Percentiles rank a stretch among this genome's conserved stretches.
phyloP scores from a whole-genome alignment of 2,888 invertebrate genomes.

The Mystacides longicornis region DNA sequence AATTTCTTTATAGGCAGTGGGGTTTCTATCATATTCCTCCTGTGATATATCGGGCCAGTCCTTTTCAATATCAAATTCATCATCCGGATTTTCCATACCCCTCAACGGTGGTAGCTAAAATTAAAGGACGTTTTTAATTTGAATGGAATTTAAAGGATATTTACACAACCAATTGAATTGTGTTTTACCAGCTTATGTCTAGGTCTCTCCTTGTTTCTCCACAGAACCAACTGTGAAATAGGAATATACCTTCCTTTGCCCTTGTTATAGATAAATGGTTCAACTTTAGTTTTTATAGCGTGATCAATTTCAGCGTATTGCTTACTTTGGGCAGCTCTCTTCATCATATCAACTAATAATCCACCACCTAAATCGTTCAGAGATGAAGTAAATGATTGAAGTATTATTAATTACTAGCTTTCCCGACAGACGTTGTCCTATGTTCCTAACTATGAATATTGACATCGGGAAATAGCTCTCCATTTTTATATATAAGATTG shows the following conservation, averaged over 20 bases:
- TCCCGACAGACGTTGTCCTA: no score
- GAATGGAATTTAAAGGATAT: neutral
- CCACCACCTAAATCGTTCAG: conserved; percentile 66
- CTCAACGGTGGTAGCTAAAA: conserved; percentile 64
- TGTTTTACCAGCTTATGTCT: conserved; percentile 64
- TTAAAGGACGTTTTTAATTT: neutral
- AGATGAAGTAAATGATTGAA: neutral
- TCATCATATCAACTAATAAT: conserved; percentile 88
- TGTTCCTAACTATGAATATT: no score
- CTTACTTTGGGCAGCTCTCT: conserved; percentile 81
- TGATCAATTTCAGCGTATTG: conserved; percentile 89
- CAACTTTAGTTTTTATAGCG: conserved; percentile 84
- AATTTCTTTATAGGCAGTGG: conserved; percentile 69
- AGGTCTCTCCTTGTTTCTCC: conserved; percentile 79
- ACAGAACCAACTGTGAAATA: conserved; percentile 77
- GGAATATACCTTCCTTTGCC: conserved; percentile 89
- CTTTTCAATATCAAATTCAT: conserved; percentile 75
- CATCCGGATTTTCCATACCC: conserved; percentile 76
- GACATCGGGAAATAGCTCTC: no score
- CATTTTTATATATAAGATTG: neutral
- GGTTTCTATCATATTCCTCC: conserved; percentile 56
- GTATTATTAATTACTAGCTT: no score
- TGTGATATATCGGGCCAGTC: conserved; percentile 61
- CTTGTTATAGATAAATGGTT: conserved; percentile 88
- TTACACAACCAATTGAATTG: neutral